Evolutionary conservation across 2,797 vertebrate species (phyloP).

Genomic region (Trichosurus vulpecula): DNA sequence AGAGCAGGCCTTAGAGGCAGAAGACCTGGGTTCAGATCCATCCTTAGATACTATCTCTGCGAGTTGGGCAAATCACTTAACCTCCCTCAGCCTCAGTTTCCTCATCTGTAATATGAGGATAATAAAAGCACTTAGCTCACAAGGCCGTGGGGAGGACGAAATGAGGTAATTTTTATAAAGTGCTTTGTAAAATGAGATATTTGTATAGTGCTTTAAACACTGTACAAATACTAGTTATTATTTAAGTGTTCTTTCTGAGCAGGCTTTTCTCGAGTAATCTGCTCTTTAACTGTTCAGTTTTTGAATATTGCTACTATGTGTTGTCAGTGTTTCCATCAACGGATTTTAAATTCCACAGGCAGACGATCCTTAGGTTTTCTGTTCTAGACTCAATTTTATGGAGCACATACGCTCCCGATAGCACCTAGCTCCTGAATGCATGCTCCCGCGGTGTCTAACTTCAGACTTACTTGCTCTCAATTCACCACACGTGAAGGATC

Average conservation of each 20-base stretch:
- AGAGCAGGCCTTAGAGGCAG: neutral
- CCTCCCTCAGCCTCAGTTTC: neutral
- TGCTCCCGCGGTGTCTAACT: neutral
- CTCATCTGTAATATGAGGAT: neutral
- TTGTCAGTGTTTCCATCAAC: neutral
- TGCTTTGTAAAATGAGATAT: neutral
- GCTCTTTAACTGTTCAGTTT: neutral
- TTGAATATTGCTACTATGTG: neutral
- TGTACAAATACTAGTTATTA: neutral
- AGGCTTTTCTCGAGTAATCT: neutral
- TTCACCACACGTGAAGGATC: too few relatives aligned
- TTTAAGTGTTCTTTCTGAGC: neutral
- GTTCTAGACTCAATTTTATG: neutral
- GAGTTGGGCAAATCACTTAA: neutral
- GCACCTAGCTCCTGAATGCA: neutral
- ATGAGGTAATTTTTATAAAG: neutral
- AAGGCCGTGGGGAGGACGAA: neutral
- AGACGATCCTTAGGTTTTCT: neutral
- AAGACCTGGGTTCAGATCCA: neutral
- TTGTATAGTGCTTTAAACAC: neutral
- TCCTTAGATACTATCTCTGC: neutral
- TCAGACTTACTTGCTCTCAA: too few relatives aligned
- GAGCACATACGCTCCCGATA: neutral
- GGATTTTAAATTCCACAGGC: neutral
- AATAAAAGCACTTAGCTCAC: neutral